Evolutionary conservation across 2,888 invertebrate species (phyloP), one percentile per base, ranked within the genome.

Genomic region (Tricholauxania praeusta): DNA sequence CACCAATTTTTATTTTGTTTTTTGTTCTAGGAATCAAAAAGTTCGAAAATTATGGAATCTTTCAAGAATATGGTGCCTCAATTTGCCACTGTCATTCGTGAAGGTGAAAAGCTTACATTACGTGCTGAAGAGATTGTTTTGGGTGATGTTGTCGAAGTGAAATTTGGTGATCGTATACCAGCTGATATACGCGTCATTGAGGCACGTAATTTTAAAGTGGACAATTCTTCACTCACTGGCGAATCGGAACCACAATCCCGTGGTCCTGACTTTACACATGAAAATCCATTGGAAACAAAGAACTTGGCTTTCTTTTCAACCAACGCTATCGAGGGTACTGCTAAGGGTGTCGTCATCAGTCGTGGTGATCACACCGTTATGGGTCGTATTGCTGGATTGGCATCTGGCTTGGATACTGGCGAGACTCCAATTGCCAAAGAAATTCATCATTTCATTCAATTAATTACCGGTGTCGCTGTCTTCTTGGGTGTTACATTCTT

Each of bases 401-500:
- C 97, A 71, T 96, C 97, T 77, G 96, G 97, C 78, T 89, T 98
- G 84, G 96, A 97, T 86, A 96, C 96, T 80, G 97, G 97, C 78
- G 97, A 98, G 89, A 99, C 99, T 1, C 99, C 99, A 75, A 98
- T 99, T 87, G 98, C 98, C 77, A 97, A 96, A 89, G 99, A 99
- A 90, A 99, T 99, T 87, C 96, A 96, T 82, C 98, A 98, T 89
- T 99, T 99, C 90, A 99, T 99, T 89, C 98, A 98, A 87, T 90
- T 99, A 84, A 99, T 99, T 88, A 98, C 98, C 78, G 97, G 97
- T 79, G 96, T 96, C 79, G 96, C 97, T 82, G 96, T 97, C 77
- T 96, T 97, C 89, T 92, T 97, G 80, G 97, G 97, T 79, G 95
- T 99, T 47, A 94, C 98, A 62, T 99, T 99, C 92, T 99, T 99